These are phyloP conservation scores for Mythimna albipuncta DNA, from an alignment of 2,888 invertebrate species.

Conservation along the genomic window DNA sequence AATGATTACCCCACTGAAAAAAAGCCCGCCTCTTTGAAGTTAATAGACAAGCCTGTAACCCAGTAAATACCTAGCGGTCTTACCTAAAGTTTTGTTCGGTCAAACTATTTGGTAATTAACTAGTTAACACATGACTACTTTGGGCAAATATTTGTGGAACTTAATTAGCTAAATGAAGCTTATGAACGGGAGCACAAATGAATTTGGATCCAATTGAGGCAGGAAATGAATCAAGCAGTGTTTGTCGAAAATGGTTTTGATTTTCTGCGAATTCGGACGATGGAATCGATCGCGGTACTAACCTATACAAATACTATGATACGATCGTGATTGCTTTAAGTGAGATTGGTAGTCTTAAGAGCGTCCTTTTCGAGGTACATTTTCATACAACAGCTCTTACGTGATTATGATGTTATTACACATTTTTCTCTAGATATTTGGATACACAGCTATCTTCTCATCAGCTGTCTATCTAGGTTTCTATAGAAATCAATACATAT, in stretches of 20 bases:
- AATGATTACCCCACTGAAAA: no score
- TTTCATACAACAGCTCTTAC: no score
- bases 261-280: slow-evolving; percentile 3
- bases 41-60: not conserved
- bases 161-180: slow-evolving; percentile 28
- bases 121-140: slow-evolving; percentile 9
- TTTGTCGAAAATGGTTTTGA: slow-evolving; percentile 20
- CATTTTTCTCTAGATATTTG: no score
- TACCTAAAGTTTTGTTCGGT: slow-evolving; percentile 6
- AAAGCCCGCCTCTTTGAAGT: no score
- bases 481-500: no score
- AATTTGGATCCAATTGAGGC: slow-evolving; percentile 25
- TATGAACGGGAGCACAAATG: slow-evolving; percentile 26
- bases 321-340: slow-evolving; percentile 6
- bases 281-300: not conserved
- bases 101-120: slow-evolving; percentile 19
- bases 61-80: not conserved
- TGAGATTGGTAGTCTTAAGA: slow-evolving; percentile 34
- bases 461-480: no score
- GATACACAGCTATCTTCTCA: no score
- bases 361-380: no score
- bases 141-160: not conserved
- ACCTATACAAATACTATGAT: not conserved
- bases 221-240: slow-evolving; percentile 15
- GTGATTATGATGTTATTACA: no score